phyloP scores from a whole-genome alignment of 2,113 vertebrate genomes.

The Ondatra zibethicus region DNA sequence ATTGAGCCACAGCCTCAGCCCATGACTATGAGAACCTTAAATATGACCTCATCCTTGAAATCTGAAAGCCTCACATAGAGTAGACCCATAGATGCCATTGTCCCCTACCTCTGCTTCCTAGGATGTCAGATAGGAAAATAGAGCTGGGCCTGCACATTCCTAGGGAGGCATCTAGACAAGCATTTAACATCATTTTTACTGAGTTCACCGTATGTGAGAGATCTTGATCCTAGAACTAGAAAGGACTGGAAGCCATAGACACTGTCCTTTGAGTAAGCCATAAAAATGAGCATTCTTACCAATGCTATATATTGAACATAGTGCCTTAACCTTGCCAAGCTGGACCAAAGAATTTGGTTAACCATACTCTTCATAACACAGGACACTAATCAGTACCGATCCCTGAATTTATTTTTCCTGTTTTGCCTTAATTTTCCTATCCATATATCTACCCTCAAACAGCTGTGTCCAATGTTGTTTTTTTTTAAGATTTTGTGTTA shows the following conservation, averaged over 20 bases:
- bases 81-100: not conserved
- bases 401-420: not conserved
- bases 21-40: not conserved
- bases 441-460: not conserved
- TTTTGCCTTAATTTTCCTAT: not conserved
- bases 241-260: not conserved
- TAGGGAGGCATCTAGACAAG: not conserved
- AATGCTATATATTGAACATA: not conserved
- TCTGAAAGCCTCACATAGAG: not conserved
- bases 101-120: not conserved
- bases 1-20: not conserved
- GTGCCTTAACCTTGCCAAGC: not conserved
- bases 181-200: not conserved
- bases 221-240: not conserved
- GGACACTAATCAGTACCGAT: not conserved
- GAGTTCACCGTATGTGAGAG: not conserved
- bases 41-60: not conserved
- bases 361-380: not conserved
- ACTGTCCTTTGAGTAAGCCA: not conserved
- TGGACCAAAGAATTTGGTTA: not conserved
- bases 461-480: not conserved
- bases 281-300: not conserved
- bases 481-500: not conserved
- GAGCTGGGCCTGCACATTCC: accelerated
- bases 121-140: not conserved